Base-by-base conservation (phyloP, 1,140 invertebrate species). In the Macrotrachela quadricornifera region DNA sequence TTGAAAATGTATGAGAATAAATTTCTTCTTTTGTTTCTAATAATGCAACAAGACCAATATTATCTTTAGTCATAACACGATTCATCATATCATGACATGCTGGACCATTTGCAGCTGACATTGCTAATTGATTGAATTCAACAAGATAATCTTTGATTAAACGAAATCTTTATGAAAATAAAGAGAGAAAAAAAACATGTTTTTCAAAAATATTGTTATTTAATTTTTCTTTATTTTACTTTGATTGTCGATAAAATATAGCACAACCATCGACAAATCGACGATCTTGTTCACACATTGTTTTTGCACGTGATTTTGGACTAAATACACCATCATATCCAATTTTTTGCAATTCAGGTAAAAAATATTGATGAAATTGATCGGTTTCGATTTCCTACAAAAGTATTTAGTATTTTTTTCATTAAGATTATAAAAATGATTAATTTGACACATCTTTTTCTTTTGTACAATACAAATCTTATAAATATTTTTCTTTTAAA, bases 261-360 rank as follows among this genome's bases (percentile, higher is more conserved):
- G 92, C 91, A 75, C 92, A 97, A 55, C 94, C 94, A 71, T 99
- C 94, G 10, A 99, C 94, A 71, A 85, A 87, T 71, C 94, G 95
- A 57, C 86, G 75, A 62, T 99, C 92, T 58, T 81, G 80, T 64
- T 95, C 88, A 1, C 79, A 79, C 92, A 99, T 97, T 40, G 91
- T 96, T 68, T 95, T 92, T 2, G 92, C 91, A 57, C 94, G 76
- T 1, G 90, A 95, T 72, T 99, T 97, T 0, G 91, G 87, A 30
- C 87, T 88, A 88, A 71, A 96, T 55, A 97, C 94, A n/a, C 92
- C 91, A 59, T 87, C 81, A 68, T 96, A 99, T 14, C 72, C 87
- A 58, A 88, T 84, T 53, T 78, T 75, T 63, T 88, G 83, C 16
- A 99, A 71, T 68, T 96, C 86, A 0, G 90, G 90, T 59, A 86